Evolutionary conservation across 2,113 vertebrate species (phyloP), one percentile per base, ranked within the genome.

Genomic region (Mus spicilegus): DNA sequence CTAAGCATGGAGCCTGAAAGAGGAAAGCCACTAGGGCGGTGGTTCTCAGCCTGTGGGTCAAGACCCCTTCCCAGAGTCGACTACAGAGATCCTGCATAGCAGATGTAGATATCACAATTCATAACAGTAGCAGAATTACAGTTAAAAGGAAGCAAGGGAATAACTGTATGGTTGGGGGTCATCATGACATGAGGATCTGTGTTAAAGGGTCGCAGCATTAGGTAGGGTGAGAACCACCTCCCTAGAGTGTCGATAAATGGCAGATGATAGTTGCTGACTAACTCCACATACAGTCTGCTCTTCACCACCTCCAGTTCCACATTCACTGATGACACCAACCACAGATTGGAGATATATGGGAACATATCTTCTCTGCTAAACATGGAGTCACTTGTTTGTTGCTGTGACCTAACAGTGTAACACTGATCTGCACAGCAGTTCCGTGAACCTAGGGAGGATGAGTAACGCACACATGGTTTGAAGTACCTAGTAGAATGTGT

Each of bases 1-100:
- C 2, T 0, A 7, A 33, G 39, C 28, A 36, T 0, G 17, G 5
- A 46, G n/a, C 22, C n/a, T 0, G 13, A 51, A 12, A 16, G 3
- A 17, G n/a, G 39, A 69, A 51, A 85, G 0, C 80, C 51, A 28
- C 0, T 24, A 51, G 69, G 92, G 82, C 39, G 28, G 49, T 19
- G 14, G 51, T 39, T 61, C 36, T 63, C 58, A 8, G 26, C 36
- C 56, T 16, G 54, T 16, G 80, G 19, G 56, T n/a, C 20, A 0
- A 6, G 11, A 39, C 20, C 80, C 22, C 56, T 39, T 39, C 20
- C 20, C n/a, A 39, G 51, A 36, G 36, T 16, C n/a, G n/a, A 13
- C 13, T 82, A 14, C 36, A 82, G 54, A 13, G 39, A 39, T 16
- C 36, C 80, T 8, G 56, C 12, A 84, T 84, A 4, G 26, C 36